A percentile compares a stretch with the other conserved stretches of the same genome.
Conservation (phyloP, 2,888 invertebrate genomes). For the Sabatieria punctata region DNA sequence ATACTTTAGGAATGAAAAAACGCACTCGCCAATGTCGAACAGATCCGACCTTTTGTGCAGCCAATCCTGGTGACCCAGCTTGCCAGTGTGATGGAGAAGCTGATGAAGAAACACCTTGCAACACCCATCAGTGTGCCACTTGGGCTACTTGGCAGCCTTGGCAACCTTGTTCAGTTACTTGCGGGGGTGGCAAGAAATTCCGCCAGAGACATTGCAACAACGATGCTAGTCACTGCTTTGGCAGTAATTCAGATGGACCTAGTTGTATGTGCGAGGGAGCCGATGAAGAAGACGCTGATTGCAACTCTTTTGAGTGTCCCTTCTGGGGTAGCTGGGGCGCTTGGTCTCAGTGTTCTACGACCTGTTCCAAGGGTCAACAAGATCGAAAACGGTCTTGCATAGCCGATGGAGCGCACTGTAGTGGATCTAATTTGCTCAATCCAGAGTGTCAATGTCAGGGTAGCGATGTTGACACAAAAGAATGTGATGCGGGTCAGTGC, state of each 20-base stretch:
- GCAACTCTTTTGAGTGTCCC: neutral
- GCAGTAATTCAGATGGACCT: no score
- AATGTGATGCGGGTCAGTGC: conserved; percentile 9
- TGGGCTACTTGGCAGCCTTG: no score
- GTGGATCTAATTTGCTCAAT: neutral
- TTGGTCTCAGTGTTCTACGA: conserved; percentile 4
- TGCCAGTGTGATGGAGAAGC: no score
- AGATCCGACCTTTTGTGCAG: neutral
- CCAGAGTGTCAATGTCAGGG: neutral
- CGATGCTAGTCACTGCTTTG: no score
- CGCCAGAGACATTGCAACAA: no score
- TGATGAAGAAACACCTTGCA: no score
- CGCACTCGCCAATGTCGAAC: no score
- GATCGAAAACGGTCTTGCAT: neutral
- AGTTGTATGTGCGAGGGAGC: neutral
- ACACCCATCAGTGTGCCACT: no score
- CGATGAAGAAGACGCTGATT: neutral
- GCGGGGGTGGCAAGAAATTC: no score
- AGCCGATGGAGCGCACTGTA: neutral
- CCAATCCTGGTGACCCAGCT: neutral
- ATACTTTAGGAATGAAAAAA: no score
- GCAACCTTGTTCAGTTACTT: no score
- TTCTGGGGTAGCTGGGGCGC: conserved; percentile 4
- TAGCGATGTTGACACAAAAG: neutral
- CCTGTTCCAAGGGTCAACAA: neutral